phyloP scores from a whole-genome alignment of 2,888 invertebrate genomes.

The Drosophila picticornis region DNA sequence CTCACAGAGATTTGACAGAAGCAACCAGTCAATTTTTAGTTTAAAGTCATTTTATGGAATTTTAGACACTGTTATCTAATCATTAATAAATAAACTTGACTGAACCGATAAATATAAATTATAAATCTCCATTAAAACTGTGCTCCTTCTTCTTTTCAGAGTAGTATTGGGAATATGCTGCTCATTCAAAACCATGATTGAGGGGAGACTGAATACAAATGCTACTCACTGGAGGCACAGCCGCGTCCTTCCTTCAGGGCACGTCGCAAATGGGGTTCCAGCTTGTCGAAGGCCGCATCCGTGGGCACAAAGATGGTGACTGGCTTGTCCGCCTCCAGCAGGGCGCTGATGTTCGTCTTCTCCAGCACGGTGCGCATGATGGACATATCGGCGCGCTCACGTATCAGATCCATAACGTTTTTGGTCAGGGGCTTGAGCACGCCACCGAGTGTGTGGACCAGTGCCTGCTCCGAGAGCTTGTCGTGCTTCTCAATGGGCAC shows the following conservation, averaged over 20 bases:
- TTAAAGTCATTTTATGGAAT: no score
- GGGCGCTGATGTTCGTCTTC: conserved; percentile 86
- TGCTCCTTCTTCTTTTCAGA: background rate
- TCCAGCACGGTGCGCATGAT: conserved; percentile 87
- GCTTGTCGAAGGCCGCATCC: conserved; percentile 88
- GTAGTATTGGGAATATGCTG: background rate
- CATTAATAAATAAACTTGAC: background rate
- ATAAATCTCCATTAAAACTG: no score
- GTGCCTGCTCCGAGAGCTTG: conserved; percentile 88
- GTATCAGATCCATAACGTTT: conserved; percentile 87
- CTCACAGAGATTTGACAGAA: no score
- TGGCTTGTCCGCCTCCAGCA: conserved; percentile 86
- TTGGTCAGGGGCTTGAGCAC: conserved; percentile 87
- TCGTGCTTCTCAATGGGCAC: conserved; percentile 88
- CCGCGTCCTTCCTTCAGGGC: conserved; percentile 87
- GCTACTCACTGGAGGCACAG: conserved; percentile 87
- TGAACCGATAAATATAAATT: no score
- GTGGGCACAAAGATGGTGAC: conserved; percentile 89
- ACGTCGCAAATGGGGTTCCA: conserved; percentile 86
- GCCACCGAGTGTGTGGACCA: conserved; percentile 88
- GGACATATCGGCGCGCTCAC: conserved; percentile 87
- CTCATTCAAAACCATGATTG: background rate
- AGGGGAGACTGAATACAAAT: background rate
- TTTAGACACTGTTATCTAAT: no score
- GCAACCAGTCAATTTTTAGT: no score